Conservation (phyloP, 1,140 invertebrate species). For the Capitella teleta region DNA sequence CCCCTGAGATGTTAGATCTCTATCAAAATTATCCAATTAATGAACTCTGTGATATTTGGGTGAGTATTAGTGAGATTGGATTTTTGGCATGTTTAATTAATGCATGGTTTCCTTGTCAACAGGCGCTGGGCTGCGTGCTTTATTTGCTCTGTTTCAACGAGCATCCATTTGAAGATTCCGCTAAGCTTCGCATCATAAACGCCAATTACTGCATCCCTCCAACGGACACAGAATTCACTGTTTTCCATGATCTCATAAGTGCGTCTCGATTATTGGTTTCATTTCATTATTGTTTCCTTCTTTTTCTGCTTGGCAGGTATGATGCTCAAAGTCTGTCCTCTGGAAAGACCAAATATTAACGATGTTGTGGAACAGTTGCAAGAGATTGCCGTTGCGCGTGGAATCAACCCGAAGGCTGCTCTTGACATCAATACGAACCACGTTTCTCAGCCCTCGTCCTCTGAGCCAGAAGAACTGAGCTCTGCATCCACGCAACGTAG, state of each 20-base stretch:
- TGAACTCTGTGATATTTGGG: constrained; percentile 78
- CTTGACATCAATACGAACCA: constrained; percentile 9
- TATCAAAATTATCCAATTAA: constrained; percentile 91
- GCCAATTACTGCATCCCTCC: constrained; percentile 81
- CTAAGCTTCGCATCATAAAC: constrained; percentile 89
- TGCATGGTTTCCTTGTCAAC: constrained; percentile 8
- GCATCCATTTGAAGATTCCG: constrained; percentile 95
- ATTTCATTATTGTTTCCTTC: not conserved
- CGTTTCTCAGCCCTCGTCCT: not conserved
- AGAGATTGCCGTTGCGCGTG: constrained; percentile 69
- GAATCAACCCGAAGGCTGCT: constrained; percentile 25
- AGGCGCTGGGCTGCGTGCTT: constrained; percentile 86
- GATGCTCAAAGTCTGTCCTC: constrained; percentile 68
- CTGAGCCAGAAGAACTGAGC: too few relatives aligned
- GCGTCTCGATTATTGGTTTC: constrained; percentile 38
- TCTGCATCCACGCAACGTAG: too few relatives aligned
- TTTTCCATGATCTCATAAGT: constrained; percentile 85
- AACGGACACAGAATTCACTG: constrained; percentile 63
- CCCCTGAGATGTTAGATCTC: constrained; percentile 94
- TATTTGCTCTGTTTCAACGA: constrained; percentile 83
- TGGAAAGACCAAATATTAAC: constrained; percentile 60
- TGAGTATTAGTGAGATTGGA: too few relatives aligned
- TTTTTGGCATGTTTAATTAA: too few relatives aligned
- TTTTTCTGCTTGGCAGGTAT: constrained; percentile 48
- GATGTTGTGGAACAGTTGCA: constrained; percentile 71